Base-by-base conservation (phyloP, 2,888 invertebrate species). In the Rotaria magnacalcarata region DNA sequence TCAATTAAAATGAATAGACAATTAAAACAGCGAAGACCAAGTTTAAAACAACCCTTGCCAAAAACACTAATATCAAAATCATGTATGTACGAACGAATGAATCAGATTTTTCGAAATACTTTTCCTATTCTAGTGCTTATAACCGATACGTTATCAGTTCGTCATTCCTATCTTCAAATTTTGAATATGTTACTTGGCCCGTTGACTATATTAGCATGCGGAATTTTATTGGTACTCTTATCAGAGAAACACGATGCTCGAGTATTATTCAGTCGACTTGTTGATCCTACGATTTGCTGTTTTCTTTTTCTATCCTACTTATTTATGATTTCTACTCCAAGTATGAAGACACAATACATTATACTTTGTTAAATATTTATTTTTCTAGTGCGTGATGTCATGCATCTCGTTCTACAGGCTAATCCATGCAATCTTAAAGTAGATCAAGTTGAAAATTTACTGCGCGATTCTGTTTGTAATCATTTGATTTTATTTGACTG, bases 361-460 rank as follows among this genome's bases (percentile, higher is more conserved):
- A 11, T 52, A 3, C 0, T 16, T 47, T 47, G 5, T 10, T 47
- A 10, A 47, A 47, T 21, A 60, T 60, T n/a, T 60, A 1, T 11
- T 27, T 8, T n/a, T 60, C 2, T 27, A 80, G 80, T 80, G 1
- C 43, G 47, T 8, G 47, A 80, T n/a, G 47, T 80, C 6, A 4
- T 80, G 5, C 80, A 80, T 47, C 80, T 80, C 47, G 80, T 80
- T 80, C 47, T 80, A n/a, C 80, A 80, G 47, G 80, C 80, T 10
- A 80, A 80, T 41, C 80, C 80, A n/a, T 47, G 41, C n/a, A 41
- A 11, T 8, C 24, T 80, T 11, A 80, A 80, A n/a, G 24, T n/a
- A 0, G 80, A 80, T 47, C 24, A 80, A 11, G n/a, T 80, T 24
- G 80, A 80, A 80, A 47, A 43, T 21, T 7, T 6, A 80, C 11